These are phyloP conservation scores for Chrysochloris asiatica DNA, from an alignment of 2,113 vertebrate species.

Conservation along the genomic window DNA sequence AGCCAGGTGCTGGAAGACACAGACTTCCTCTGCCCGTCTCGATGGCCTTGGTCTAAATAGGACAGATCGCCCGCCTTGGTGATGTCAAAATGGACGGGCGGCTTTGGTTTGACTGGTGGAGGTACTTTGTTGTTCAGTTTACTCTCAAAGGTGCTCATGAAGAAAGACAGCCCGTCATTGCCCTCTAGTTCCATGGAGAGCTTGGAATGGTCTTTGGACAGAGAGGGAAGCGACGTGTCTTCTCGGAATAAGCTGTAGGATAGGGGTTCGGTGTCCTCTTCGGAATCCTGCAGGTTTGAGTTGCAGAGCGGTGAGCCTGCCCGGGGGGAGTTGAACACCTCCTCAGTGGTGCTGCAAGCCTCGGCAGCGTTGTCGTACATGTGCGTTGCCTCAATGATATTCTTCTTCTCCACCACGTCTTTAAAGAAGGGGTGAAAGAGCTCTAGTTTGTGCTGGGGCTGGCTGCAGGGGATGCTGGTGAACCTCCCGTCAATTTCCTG, in stretches of 20 bases:
- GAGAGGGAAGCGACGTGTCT: slow-evolving; percentile 83
- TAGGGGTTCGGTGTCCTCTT: slow-evolving; percentile 92
- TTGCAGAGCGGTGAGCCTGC: slow-evolving; percentile 93
- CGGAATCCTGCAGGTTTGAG: slow-evolving; percentile 91
- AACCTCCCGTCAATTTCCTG: slow-evolving; percentile 94
- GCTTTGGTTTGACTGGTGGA: slow-evolving; percentile 94
- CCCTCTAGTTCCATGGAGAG: slow-evolving; percentile 90
- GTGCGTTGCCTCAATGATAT: slow-evolving; percentile 93
- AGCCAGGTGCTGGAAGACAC: slow-evolving; percentile 90
- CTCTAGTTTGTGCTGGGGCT: slow-evolving; percentile 92
- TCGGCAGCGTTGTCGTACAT: slow-evolving; percentile 96
- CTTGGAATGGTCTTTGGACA: slow-evolving; percentile 89
- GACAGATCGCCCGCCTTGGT: slow-evolving; percentile 89
- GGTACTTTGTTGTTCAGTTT: slow-evolving; percentile 95
- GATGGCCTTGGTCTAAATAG: slow-evolving; percentile 89
- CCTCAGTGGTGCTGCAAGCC: slow-evolving; percentile 91
- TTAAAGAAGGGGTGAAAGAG: slow-evolving; percentile 93
- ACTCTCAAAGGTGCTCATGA: slow-evolving; percentile 91
- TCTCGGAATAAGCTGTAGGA: slow-evolving; percentile 87
- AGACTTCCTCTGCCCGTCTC: slow-evolving; percentile 87
- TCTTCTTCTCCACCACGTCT: slow-evolving; percentile 94
- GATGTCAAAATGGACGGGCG: slow-evolving; percentile 92
- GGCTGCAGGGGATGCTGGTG: slow-evolving; percentile 88
- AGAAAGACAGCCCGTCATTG: slow-evolving; percentile 89
- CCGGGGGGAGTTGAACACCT: slow-evolving; percentile 91